Percentiles rank a stretch among this genome's conserved stretches.
phyloP scores from a whole-genome alignment of 2,888 invertebrate species.

The Melolontha melolontha region DNA sequence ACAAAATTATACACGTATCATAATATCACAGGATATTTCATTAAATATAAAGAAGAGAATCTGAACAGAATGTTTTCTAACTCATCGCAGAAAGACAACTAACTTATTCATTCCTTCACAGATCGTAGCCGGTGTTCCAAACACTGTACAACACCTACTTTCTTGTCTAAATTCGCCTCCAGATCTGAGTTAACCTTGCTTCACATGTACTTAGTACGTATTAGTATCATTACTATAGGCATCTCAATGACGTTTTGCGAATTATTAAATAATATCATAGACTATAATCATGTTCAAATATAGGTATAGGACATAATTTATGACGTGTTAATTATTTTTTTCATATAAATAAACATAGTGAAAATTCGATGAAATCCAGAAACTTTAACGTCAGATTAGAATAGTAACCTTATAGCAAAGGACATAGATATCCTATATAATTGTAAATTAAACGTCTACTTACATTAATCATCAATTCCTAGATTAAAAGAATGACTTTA shows the following conservation, averaged over 20 bases:
- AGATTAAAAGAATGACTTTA: no score
- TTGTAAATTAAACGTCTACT: no score
- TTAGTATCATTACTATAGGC: conserved; percentile 7
- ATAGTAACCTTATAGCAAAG: neutral
- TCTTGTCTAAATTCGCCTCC: conserved; percentile 39
- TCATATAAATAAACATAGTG: neutral
- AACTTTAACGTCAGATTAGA: conserved; percentile 13
- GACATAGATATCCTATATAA: no score
- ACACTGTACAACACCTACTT: conserved; percentile 38
- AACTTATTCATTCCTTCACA: conserved; percentile 20
- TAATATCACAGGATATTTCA: conserved; percentile 32
- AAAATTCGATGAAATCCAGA: conserved; percentile 1
- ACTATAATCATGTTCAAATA: neutral
- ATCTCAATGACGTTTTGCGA: neutral
- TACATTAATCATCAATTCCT: no score
- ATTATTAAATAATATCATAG: neutral
- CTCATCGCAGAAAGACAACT: conserved; percentile 31
- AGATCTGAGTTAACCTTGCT: conserved; percentile 37
- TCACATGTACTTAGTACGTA: conserved; percentile 8
- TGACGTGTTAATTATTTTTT: neutral
- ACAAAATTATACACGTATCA: conserved; percentile 30
- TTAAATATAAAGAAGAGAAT: neutral
- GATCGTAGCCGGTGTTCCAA: conserved; percentile 32
- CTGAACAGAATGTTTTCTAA: conserved; percentile 16
- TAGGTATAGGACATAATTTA: neutral